Conservation (phyloP, 2,888 invertebrate species). For the Clunio marinus region DNA sequence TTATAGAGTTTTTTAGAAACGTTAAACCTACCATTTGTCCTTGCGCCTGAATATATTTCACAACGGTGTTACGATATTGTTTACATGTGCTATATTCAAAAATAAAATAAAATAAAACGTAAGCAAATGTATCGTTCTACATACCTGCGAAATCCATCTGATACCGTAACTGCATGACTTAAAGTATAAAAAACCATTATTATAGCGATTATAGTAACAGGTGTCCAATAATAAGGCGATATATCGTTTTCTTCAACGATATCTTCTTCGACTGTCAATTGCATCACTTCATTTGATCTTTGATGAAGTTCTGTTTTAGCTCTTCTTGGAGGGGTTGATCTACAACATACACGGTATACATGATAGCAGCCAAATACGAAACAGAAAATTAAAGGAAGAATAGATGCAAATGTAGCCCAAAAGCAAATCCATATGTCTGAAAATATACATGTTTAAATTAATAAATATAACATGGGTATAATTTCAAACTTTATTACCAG, state of each 20-base stretch:
- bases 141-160: slow-evolving; percentile 69
- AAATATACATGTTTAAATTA: no score
- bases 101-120: no score
- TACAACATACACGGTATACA: slow-evolving; percentile 64
- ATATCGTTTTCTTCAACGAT: slow-evolving; percentile 57
- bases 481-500: no score
- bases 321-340: slow-evolving; percentile 53
- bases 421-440: no score
- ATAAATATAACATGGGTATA: no score
- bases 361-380: slow-evolving; percentile 64
- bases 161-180: slow-evolving; percentile 64
- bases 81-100: no score
- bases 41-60: slow-evolving; percentile 53
- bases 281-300: slow-evolving; percentile 63
- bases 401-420: slow-evolving; percentile 64
- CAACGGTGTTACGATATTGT: slow-evolving; percentile 65
- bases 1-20: neutral
- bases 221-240: slow-evolving; percentile 67
- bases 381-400: slow-evolving; percentile 60
- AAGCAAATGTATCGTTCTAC: no score
- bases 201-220: slow-evolving; percentile 58
- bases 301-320: slow-evolving; percentile 49
- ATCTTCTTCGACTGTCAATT: slow-evolving; percentile 60
- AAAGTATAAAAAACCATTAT: slow-evolving; percentile 64
- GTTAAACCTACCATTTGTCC: slow-evolving; percentile 47